Evolutionary conservation across 2,888 invertebrate genomes (phyloP), one percentile per base, ranked within the genome.

Genomic region (Catocala nupta): DNA sequence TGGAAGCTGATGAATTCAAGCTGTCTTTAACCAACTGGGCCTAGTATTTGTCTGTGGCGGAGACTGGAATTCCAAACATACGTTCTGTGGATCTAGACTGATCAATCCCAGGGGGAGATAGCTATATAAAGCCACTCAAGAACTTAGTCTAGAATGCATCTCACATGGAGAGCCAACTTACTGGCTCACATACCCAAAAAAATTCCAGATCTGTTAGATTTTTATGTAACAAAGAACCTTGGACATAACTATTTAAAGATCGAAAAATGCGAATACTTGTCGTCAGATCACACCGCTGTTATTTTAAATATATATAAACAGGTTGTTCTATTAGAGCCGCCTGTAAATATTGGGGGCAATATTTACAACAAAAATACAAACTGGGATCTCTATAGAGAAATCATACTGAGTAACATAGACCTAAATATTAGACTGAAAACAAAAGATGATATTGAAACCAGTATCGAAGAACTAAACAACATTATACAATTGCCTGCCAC

Each of bases 11-110:
- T 9, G 39, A 39, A 25, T 49, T 49, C 25, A 42, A 48, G 9
- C 0, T 1, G 0, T 8, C 33, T 12, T 54, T 1, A 11, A 54
- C 3, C 8, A n/a, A 8, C 33, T 54, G 0, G 54, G 54, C 4
- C n/a, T 8, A 0, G 12, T n/a, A 12, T 45, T 44, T 44, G 8
- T 54, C 1, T 54, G 44, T 5, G 44, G 54, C 0, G 54, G 45
- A 5, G 54, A 54, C 7, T 54, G 44, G 44, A 54, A 54, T 25
- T 25, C 33, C 12, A 54, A 54, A 13, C 54, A 54, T 16, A 52
- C 52, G 0, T 16, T 16, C 16, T 52, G 52, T n/a, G 42, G 52
- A 16, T 52, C 52, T 5, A 39, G 52, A 5, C 12, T 42, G 8
- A 52, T 52, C 36, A 8, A 7, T 42, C 12, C 39, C n/a, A n/a